Percentiles rank a stretch among this genome's conserved stretches.
phyloP scores from a whole-genome alignment of 2,888 invertebrate species.

The Netelia inedita region DNA sequence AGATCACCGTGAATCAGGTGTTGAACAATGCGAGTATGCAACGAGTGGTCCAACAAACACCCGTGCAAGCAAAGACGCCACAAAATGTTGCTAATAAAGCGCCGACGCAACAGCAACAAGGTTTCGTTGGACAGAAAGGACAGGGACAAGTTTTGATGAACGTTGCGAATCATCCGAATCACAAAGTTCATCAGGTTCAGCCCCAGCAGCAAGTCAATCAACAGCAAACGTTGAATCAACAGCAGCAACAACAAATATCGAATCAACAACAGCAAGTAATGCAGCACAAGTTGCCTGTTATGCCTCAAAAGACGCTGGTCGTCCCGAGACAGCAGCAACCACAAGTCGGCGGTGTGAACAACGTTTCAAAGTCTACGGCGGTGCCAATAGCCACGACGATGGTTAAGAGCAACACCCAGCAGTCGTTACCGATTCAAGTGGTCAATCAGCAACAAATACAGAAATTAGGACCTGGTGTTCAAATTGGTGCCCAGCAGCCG shows the following conservation, averaged over 20 bases:
- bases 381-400: constrained; percentile 67
- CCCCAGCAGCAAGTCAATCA: constrained; percentile 62
- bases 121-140: constrained; percentile 77
- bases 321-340: constrained; percentile 73
- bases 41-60: constrained; percentile 73
- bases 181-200: constrained; percentile 73
- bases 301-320: constrained; percentile 74
- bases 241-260: constrained; percentile 56
- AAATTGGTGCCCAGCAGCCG: constrained; percentile 62
- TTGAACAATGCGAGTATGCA: constrained; percentile 76
- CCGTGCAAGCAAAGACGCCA: constrained; percentile 68
- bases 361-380: constrained; percentile 73
- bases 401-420: constrained; percentile 73
- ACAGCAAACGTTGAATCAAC: constrained; percentile 48
- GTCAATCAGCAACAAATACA: constrained; percentile 57
- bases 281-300: constrained; percentile 75
- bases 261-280: constrained; percentile 65
- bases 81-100: constrained; percentile 68
- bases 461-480: constrained; percentile 42
- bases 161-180: constrained; percentile 70
- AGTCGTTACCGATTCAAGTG: constrained; percentile 19
- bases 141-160: constrained; percentile 70
- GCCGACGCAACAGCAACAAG: constrained; percentile 47
- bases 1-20: constrained; percentile 75
- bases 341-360: constrained; percentile 71